Base-by-base conservation (phyloP, 2,888 invertebrate species). In the Amiota minor region DNA sequence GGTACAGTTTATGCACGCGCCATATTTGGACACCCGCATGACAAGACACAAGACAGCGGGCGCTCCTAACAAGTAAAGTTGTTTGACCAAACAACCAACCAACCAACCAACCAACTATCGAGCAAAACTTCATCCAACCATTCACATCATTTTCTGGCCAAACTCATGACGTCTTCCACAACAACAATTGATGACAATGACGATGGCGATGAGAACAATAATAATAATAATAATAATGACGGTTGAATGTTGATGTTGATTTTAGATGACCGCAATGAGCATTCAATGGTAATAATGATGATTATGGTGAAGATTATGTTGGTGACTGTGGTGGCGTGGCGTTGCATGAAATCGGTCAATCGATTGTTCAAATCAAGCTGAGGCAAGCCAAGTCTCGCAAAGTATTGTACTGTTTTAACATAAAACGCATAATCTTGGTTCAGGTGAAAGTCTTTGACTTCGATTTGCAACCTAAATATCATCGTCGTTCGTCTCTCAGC, bases 281-380 rank as follows among this genome's bases (percentile, higher is more conserved):
- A 35, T 35, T 35, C 35, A 35, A 35, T 35, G 35, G 35, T 35
- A 35, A 35, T 18, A 20, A 59, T 59, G 59, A 9, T 59, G 59
- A 16, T 59, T 9, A 59, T 59, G 59, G 12, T 59, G 59, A 59
- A 20, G 59, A 56, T 56, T n/a, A 56, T 56, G 56, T 18, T 18
- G 20, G 20, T 59, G 56, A 56, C 11, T 9, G n/a, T 9, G 53
- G n/a, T 12, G n/a, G 12, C 9, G 16, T 56, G 55, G 0, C 11
- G 59, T 16, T 20, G 16, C 23, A 50, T 50, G 80, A 82, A 83
- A 84, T 82, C 84, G 83, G 85, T 85, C 83, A 80, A 80, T 80
- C 79, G 79, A 75, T 77, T 70, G 71, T 72, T 49, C 50, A 50
- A 67, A 23, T 50, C 23, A 20, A 46, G 50, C n/a, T n/a, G n/a